A percentile compares a stretch with the other conserved stretches of the same genome.
These are phyloP conservation scores for Corbicula japonica DNA, from an alignment of 2,888 invertebrate species.

Conservation along the genomic window DNA sequence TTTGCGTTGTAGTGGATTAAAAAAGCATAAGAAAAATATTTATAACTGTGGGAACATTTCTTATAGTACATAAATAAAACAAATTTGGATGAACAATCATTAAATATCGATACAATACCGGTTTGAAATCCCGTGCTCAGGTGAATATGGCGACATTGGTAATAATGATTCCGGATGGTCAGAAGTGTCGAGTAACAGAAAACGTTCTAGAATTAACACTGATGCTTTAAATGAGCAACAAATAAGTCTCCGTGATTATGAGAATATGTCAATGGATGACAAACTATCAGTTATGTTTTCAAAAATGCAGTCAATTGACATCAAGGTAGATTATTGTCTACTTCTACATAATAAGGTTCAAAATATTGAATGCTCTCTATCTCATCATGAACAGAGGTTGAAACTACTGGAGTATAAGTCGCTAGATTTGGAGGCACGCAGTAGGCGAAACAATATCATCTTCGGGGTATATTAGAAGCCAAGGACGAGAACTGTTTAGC, in stretches of 20 bases:
- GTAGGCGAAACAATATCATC: not conserved
- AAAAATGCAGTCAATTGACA: not conserved
- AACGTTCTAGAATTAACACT: slow-evolving; percentile 4
- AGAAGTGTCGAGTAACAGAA: too few species aligned
- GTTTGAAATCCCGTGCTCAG: too few species aligned
- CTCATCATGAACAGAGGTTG: not conserved
- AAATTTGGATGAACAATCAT: too few species aligned
- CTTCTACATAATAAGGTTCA: not conserved
- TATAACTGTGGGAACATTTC: too few species aligned
- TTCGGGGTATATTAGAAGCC: too few species aligned
- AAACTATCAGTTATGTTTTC: slow-evolving; percentile 9
- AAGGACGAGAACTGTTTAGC: too few species aligned
- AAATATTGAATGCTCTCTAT: not conserved
- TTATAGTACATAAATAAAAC: too few species aligned
- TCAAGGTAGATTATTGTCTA: slow-evolving; percentile 3
- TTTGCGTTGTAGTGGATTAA: too few species aligned
- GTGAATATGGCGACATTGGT: too few species aligned
- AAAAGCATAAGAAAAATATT: too few species aligned
- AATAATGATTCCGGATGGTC: too few species aligned
- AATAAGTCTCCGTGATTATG: slow-evolving; percentile 9
- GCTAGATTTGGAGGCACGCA: slow-evolving; percentile 1
- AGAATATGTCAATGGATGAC: not conserved
- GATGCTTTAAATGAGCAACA: not conserved
- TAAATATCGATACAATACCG: too few species aligned
- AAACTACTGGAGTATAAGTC: slow-evolving; percentile 10